Base-by-base conservation (phyloP, 2,113 vertebrate species). In the Axis porcinus region DNA sequence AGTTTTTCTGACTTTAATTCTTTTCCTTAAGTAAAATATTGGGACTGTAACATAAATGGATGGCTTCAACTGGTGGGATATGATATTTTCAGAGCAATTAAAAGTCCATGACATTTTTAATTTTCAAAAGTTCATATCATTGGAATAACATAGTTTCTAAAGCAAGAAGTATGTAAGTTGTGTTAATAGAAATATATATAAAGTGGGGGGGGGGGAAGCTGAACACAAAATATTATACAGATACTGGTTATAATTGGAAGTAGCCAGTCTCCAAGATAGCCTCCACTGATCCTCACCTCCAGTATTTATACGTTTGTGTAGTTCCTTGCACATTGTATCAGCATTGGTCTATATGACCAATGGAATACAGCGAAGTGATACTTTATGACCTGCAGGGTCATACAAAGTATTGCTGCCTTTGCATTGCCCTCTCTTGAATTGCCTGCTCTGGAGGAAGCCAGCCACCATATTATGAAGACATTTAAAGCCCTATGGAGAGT, bases 21-120 rank as follows among this genome's bases (percentile, higher is more conserved):
- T 67, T 92, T 96, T 91, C 40, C 54, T 57, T 94, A 76, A 96
- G n/a, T 83, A 86, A 98, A 92, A 92, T 84, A 85, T 86, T 95
- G 30, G 21, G 13, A 82, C 45, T 62, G 1, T 86, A 58, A 93
- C 30, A 89, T 54, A 91, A 97, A 55, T 50, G 27, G 15, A 92
- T 94, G 74, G 23, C 50, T 50, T 83, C 11, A 89, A 55, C 52
- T 86, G 9, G 21, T 90, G 16, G 21, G 7, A 15, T 81, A 33
- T n/a, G 54, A 83, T 60, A 94, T 96, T 89, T 96, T 90, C 40
- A 93, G 81, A 87, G 47, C 90, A 76, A 2, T 91, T 93, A 45
- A 89, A 91, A 95, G 36, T 95, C 27, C 28, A 47, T 89, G 43
- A 55, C 81, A 30, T 90, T 95, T 90, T 88, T 64, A 28, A 45